These are phyloP conservation scores for Dromaius novaehollandiae DNA, from an alignment of 2,113 vertebrate genomes.

Conservation along the genomic window DNA sequence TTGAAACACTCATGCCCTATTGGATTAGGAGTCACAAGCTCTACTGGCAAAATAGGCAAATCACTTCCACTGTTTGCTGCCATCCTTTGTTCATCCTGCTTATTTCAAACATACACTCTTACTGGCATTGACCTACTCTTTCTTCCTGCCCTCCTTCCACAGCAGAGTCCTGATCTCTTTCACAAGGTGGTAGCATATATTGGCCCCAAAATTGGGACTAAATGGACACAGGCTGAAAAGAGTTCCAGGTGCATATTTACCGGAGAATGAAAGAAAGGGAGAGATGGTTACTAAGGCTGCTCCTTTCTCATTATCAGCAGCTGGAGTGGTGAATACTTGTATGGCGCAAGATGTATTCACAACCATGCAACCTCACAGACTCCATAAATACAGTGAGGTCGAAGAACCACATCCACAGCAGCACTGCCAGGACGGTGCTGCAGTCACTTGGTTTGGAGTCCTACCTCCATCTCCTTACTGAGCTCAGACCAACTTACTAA, in stretches of 20 bases:
- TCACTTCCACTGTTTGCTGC: not conserved
- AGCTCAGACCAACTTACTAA: not conserved
- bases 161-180: not conserved
- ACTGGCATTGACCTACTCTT: not conserved
- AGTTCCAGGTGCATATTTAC: not conserved
- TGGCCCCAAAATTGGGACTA: not conserved
- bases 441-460: not conserved
- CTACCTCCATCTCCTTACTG: not conserved
- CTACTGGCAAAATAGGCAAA: not conserved
- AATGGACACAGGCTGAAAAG: not conserved
- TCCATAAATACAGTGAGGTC: not conserved
- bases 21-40: not conserved
- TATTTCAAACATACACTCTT: not conserved
- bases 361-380: not conserved
- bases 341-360: not conserved
- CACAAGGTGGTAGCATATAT: not conserved
- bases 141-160: not conserved
- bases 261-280: not conserved
- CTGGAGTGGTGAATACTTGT: fast-evolving
- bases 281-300: not conserved
- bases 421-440: fast-evolving
- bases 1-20: not conserved
- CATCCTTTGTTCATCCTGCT: not conserved
- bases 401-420: not conserved
- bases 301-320: not conserved